These are phyloP conservation scores for Sphaerophoria rueppellii DNA, from an alignment of 2,888 invertebrate species.

Conservation along the genomic window DNA sequence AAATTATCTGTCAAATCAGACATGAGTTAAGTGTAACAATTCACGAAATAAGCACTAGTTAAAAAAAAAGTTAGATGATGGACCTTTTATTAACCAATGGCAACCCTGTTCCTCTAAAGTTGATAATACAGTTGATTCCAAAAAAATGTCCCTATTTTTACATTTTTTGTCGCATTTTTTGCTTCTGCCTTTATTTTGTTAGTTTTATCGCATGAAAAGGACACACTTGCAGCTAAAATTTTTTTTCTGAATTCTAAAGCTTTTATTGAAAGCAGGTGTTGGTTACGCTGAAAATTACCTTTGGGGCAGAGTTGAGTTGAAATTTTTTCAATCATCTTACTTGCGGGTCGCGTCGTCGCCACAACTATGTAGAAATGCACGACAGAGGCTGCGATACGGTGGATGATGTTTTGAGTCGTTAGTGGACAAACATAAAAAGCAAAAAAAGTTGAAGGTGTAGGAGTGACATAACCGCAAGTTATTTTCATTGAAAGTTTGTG, in stretches of 20 bases:
- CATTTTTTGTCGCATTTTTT: neutral
- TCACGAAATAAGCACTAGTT: no score
- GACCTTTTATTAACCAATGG: no score
- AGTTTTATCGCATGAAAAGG: slow-evolving; percentile 40
- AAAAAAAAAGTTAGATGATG: no score
- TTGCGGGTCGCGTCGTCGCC: neutral
- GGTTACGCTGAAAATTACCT: slow-evolving; percentile 68
- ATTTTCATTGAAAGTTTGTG: slow-evolving; percentile 66
- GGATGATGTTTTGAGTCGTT: slow-evolving; percentile 39
- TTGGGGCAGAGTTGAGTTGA: slow-evolving; percentile 58
- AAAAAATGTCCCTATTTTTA: neutral
- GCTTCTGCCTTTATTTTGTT: slow-evolving; percentile 14
- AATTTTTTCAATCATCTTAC: slow-evolving; percentile 31
- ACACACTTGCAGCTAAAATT: slow-evolving; percentile 35
- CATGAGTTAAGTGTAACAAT: no score
- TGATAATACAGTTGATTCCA: neutral
- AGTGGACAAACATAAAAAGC: neutral
- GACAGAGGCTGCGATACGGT: neutral
- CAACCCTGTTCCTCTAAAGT: neutral
- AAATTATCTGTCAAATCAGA: no score
- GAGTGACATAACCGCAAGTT: slow-evolving; percentile 64
- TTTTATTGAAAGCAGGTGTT: slow-evolving; percentile 73
- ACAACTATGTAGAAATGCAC: neutral
- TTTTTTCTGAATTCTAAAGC: slow-evolving; percentile 33
- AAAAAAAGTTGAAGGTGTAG: neutral